Conservation (phyloP, 2,797 vertebrate species). For the Nasua narica region DNA sequence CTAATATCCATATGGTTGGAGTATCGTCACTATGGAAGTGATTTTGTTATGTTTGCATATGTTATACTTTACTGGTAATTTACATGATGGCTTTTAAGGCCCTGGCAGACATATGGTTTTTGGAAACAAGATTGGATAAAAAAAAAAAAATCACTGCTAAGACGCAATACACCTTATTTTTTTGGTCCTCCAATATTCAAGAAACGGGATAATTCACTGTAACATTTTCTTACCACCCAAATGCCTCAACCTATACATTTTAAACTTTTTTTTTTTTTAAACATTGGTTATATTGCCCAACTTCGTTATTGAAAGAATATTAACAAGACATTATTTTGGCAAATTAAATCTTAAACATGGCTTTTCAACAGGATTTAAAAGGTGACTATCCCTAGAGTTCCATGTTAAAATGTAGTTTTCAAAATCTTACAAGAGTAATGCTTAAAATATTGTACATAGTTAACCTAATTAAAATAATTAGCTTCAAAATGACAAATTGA, state of each 20-base stretch:
- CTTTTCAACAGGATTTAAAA: constrained; percentile 93
- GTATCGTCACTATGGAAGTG: constrained; percentile 84
- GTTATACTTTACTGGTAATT: constrained; percentile 85
- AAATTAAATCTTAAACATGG: constrained; percentile 94
- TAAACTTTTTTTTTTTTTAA: constrained; percentile 82
- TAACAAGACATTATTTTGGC: constrained; percentile 93
- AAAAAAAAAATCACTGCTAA: constrained; percentile 83
- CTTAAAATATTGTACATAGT: constrained; percentile 93
- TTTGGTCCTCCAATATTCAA: constrained; percentile 90
- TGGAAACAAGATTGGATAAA: constrained; percentile 85
- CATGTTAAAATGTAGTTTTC: constrained; percentile 93
- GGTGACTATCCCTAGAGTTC: constrained; percentile 96
- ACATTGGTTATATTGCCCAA: constrained; percentile 89
- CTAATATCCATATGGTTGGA: constrained; percentile 86
- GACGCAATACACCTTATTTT: constrained; percentile 86
- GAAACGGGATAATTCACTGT: constrained; percentile 84
- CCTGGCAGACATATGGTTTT: constrained; percentile 84
- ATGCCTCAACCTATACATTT: constrained; percentile 87
- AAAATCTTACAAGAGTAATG: constrained; percentile 95
- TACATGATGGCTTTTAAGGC: constrained; percentile 88
- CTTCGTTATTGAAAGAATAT: constrained; percentile 87
- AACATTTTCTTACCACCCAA: constrained; percentile 86
- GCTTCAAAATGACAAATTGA: constrained; percentile 93
- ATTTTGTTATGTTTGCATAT: constrained; percentile 86
- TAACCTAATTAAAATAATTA: constrained; percentile 98